Conservation (phyloP, 2,797 vertebrate species). For the Tinamus major region DNA sequence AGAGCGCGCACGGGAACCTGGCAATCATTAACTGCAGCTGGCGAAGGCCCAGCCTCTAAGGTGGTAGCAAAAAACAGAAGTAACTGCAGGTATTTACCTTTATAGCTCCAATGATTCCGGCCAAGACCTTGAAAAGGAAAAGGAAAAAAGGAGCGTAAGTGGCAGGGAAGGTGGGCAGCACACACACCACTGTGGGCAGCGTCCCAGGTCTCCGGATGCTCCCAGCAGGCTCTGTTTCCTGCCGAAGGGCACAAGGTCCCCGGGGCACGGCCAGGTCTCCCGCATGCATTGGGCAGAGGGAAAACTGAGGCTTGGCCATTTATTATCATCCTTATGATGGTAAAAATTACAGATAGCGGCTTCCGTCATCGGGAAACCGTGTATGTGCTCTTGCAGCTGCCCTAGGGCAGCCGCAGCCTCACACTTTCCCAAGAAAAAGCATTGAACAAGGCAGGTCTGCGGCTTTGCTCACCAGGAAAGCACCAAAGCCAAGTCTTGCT, state of each 20-base stretch:
- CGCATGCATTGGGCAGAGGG: rapidly evolving
- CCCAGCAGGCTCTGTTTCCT: background rate
- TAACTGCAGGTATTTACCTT: slow-evolving; percentile 62
- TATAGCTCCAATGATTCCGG: slow-evolving; percentile 69
- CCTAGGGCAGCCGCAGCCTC: background rate
- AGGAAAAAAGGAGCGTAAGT: background rate
- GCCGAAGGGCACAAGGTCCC: too few species aligned
- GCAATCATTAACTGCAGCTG: slow-evolving; percentile 58
- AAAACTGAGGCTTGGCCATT: background rate
- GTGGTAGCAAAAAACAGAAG: slow-evolving; percentile 12
- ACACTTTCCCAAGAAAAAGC: background rate
- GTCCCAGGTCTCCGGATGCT: background rate
- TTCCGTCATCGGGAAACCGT: background rate
- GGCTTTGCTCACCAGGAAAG: background rate
- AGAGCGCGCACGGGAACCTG: background rate
- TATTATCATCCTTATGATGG: background rate
- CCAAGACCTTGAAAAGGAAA: slow-evolving; percentile 17
- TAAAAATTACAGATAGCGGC: background rate
- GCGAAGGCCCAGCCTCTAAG: background rate
- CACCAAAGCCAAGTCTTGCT: background rate
- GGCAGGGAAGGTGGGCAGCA: slow-evolving; percentile 45
- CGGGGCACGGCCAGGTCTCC: background rate
- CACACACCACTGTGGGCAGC: background rate
- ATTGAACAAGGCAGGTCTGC: background rate
- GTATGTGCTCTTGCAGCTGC: background rate